Base-by-base conservation (phyloP, 2,113 vertebrate genomes). In the Strix uralensis region DNA sequence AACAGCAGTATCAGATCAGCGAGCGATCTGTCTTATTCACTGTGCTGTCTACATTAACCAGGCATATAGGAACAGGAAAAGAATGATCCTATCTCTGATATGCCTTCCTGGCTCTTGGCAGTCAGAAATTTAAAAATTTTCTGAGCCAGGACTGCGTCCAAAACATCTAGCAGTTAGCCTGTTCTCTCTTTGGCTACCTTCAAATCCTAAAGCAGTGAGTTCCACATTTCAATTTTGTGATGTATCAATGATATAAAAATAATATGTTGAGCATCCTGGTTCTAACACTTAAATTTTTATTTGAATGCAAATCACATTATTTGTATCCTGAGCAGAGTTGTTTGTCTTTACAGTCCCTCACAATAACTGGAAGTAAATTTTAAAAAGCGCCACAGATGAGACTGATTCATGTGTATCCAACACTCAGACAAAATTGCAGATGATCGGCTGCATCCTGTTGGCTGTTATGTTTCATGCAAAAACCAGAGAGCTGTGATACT, bases 301-400 rank as follows among this genome's bases (percentile, higher is more conserved):
- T 87, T 93, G 86, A 75, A 93, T 93, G 82, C 72, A 92, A 96
- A 96, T 95, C 59, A 78, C 47, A 93, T 88, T 86, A 90, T 95
- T 92, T 95, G 72, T 95, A 63, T 89, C 77, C 91, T 95, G 69
- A 86, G 44, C 75, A 75, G 57, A 49, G 54, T 44, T 81, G 51
- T 78, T 85, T 89, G 80, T 92, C 44, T 71, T 90, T 61, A 42
- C 51, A 82, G 52, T 81, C 51, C 40, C n/a, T 80, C 90, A 79
- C 81, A 96, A 83, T 74, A 55, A 32, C 57, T 85, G 52, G 59
- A 94, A 87, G 88, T 52, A 74, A 74, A 62, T 81, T 47, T 93
- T 49, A 58, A 69, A 91, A 90, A 61, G 42, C 36, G 47, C 51
- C 72, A 67, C 86, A 96, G 86, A 75, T 67, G 69, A 91, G 32